Conservation (phyloP, 2,888 invertebrate species). For the Agrotis puta region DNA sequence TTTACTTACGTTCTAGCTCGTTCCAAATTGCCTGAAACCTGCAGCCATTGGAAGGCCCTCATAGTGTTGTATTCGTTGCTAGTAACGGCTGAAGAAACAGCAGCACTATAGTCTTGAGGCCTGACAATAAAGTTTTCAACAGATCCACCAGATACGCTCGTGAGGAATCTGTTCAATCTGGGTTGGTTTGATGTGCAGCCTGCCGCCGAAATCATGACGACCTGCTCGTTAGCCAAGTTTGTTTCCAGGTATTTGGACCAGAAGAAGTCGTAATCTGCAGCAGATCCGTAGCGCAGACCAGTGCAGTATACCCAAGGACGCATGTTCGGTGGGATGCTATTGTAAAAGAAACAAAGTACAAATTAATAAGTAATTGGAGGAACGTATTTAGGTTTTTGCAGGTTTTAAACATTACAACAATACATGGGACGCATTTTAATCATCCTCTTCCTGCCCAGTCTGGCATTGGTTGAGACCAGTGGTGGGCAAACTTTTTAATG, state of each 20-base stretch:
- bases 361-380: too few species aligned
- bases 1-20: conserved; percentile 57
- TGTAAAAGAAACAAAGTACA: not conserved
- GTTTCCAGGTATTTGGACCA: conserved; percentile 91
- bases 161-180: conserved; percentile 76
- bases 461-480: too few species aligned
- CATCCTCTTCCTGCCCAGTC: too few species aligned
- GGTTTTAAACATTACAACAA: too few species aligned
- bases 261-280: conserved; percentile 92
- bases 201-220: conserved; percentile 92
- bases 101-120: conserved; percentile 83
- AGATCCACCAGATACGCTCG: conserved; percentile 74
- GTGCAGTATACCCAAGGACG: conserved; percentile 94
- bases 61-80: conserved; percentile 90
- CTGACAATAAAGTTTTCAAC: conserved; percentile 73
- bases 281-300: conserved; percentile 92
- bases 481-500: too few species aligned
- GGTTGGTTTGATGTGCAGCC: conserved; percentile 92
- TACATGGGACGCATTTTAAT: too few species aligned
- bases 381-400: not conserved
- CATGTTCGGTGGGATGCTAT: conserved; percentile 85
- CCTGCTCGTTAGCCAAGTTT: conserved; percentile 93
- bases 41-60: conserved; percentile 90
- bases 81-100: conserved; percentile 87
- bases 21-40: conserved; percentile 67